Conservation (phyloP, 2,797 vertebrate species). For the Rhinogobio ventralis region DNA sequence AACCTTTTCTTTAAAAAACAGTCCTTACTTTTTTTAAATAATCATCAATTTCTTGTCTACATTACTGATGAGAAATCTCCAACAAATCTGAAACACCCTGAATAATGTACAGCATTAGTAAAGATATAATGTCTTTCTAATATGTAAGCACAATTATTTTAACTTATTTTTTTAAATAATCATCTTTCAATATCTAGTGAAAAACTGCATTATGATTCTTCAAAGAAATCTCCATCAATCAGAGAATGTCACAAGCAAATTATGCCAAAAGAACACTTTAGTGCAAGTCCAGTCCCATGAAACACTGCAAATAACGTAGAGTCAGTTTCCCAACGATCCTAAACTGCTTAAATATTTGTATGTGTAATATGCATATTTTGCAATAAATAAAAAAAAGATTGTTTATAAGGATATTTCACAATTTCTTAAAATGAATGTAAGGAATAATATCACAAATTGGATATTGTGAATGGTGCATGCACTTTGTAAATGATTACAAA, state of each 20-base stretch:
- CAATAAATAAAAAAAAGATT: not conserved
- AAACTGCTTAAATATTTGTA: not conserved
- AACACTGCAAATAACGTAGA: not conserved
- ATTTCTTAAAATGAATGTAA: not conserved
- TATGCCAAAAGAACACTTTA: not conserved
- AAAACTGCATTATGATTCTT: not conserved
- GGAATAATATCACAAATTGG: not conserved
- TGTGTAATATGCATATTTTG: not conserved
- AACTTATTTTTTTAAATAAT: no score
- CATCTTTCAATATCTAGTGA: no score
- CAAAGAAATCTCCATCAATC: not conserved
- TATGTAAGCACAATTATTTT: no score
- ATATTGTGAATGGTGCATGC: not conserved
- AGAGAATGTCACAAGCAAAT: not conserved
- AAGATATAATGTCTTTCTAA: no score
- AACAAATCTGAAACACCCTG: no score
- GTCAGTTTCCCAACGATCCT: not conserved
- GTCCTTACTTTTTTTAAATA: no score
- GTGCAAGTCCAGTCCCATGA: not conserved
- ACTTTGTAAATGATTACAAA: not conserved
- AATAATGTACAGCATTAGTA: no score
- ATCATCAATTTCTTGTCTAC: no score
- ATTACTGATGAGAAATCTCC: no score
- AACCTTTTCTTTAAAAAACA: no score
- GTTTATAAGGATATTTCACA: not conserved